Conservation (phyloP, 2,113 vertebrate genomes). For the Sus scrofa region DNA sequence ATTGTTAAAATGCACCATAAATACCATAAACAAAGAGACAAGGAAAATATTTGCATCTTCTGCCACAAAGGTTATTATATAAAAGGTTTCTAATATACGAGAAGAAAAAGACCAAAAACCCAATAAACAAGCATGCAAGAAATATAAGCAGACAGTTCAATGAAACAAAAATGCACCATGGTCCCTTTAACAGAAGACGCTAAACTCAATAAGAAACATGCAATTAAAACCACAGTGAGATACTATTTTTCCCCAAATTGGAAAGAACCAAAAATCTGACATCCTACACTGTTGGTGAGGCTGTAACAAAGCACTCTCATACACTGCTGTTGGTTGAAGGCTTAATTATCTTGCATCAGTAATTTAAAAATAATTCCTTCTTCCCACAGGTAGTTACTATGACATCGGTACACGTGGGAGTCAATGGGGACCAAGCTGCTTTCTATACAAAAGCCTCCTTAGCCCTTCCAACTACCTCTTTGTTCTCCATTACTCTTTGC, state of each 20-base stretch:
- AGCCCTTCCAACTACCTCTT: not conserved
- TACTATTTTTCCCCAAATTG: not conserved
- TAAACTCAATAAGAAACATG: not conserved
- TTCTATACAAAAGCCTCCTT: not conserved
- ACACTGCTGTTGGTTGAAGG: not conserved
- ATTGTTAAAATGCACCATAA: conserved; percentile 1
- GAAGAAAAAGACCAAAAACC: not conserved
- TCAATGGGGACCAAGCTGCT: not conserved
- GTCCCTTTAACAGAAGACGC: not conserved
- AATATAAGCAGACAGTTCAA: not conserved
- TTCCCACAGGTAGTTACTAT: conserved; percentile 33
- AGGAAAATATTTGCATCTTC: conserved; percentile 28
- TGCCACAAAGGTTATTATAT: not conserved
- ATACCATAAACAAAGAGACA: not conserved
- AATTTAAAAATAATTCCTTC: conserved; percentile 59
- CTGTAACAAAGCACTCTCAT: not conserved
- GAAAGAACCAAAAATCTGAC: conserved; percentile 12
- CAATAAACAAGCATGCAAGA: not conserved
- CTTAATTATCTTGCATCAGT: conserved; percentile 4
- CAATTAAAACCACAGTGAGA: conserved; percentile 38
- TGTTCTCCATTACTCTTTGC: not conserved
- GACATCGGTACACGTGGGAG: not conserved
- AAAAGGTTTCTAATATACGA: not conserved
- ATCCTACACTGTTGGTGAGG: not conserved
- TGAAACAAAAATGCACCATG: not conserved